Conservation (phyloP, 2,888 invertebrate species). For the Agrochola lychnidis region DNA sequence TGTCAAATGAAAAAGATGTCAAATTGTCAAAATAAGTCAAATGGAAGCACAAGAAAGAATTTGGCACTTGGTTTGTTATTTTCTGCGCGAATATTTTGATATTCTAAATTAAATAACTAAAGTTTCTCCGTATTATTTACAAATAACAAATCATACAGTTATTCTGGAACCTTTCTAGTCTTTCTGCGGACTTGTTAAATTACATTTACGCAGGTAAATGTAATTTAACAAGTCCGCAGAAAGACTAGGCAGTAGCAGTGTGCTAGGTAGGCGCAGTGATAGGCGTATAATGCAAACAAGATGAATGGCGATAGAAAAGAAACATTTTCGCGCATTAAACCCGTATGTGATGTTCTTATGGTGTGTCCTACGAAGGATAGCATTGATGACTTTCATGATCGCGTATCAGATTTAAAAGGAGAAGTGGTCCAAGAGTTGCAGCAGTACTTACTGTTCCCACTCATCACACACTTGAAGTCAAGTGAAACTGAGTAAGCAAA, state of each 20-base stretch:
- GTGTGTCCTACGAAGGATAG: slow-evolving; percentile 83
- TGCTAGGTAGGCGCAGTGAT: too few relatives aligned
- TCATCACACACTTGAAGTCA: slow-evolving; percentile 83
- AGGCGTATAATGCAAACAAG: slow-evolving; percentile 52
- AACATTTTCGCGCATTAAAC: slow-evolving; percentile 86
- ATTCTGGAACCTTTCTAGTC: neutral
- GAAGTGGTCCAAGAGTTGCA: slow-evolving; percentile 87
- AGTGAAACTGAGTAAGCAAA: slow-evolving; percentile 78
- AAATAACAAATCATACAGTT: slow-evolving; percentile 4
- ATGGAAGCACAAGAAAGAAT: slow-evolving; percentile 2
- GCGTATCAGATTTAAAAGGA: slow-evolving; percentile 79
- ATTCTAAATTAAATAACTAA: slow-evolving; percentile 15
- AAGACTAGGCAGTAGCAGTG: too few relatives aligned
- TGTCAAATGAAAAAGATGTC: slow-evolving; percentile 21
- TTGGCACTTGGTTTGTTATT: slow-evolving; percentile 34
- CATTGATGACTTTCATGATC: slow-evolving; percentile 75
- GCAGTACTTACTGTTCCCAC: slow-evolving; percentile 89
- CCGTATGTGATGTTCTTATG: slow-evolving; percentile 89
- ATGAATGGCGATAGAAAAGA: slow-evolving; percentile 82
- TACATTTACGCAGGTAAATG: slow-evolving; percentile 20
- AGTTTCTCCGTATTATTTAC: neutral
- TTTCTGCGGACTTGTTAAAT: neutral
- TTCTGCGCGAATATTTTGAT: slow-evolving; percentile 24
- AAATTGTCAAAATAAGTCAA: slow-evolving; percentile 1
- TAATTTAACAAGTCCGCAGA: too few relatives aligned